Evolutionary conservation across 2,888 invertebrate genomes (phyloP), one percentile per base, ranked within the genome.

Genomic region (Elegia similella): DNA sequence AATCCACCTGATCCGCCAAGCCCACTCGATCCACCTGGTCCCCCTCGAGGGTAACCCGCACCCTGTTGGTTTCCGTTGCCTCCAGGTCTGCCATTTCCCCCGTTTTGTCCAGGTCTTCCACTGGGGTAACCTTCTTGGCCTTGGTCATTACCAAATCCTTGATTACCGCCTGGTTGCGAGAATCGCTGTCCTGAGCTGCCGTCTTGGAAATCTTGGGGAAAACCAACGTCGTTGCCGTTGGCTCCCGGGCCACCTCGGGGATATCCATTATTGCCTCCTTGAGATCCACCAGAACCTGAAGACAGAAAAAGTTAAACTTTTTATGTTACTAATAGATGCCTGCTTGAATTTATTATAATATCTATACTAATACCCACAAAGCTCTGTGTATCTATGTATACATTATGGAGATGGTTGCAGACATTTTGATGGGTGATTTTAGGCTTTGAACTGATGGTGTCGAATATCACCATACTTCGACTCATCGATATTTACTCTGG

Each of bases 221-320:
- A 54, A 29, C 64, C 64, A 17, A 60, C 55, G 0, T 60, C 60
- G 55, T 64, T 62, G 15, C 57, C 50, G 6, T 67, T 69, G 34
- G 58, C 59, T 6, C 65, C 66, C 52, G 64, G 66, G 54, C 60
- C 61, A 2, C 63, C 67, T 60, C 68, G 71, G 38, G 73, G 60
- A 48, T 82, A 84, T 12, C 80, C 83, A 67, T 79, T 79, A 30
- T 68, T 72, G 10, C 76, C 71, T 7, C 68, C 68, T 44, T 72
- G 74, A 15, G 66, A 57, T 13, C 72, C 69, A 32, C 67, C 67
- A 42, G 53, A 63, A 43, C 60, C 68, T 66, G 46, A 10, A 50
- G 2, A 23, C 23, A 23, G n/a, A 38, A 38, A 12, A 38, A 38
- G 5, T 38, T 12, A 58, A n/a, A n/a, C n/a, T n/a, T n/a, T n/a